Evolutionary conservation across 1,140 invertebrate species (phyloP).

Genomic region (Scylla paramamosain): DNA sequence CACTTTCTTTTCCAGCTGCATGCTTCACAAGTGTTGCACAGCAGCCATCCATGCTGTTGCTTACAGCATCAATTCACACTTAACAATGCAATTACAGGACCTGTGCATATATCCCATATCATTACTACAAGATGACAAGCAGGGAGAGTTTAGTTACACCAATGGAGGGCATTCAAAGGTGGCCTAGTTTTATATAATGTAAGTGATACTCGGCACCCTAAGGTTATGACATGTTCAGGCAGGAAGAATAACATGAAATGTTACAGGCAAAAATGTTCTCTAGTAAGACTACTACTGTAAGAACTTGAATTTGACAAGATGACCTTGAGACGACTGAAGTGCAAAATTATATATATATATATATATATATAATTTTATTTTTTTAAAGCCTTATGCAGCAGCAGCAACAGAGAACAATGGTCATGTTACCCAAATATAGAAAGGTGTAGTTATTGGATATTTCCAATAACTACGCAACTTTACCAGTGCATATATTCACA

Average conservation of each 20-base stretch:
- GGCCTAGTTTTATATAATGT: constrained; percentile 5
- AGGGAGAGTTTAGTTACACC: neutral
- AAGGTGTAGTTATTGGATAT: too few species aligned
- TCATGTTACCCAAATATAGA: too few species aligned
- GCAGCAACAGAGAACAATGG: too few species aligned
- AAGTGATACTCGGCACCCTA: neutral
- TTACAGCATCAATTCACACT: neutral
- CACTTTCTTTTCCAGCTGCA: neutral
- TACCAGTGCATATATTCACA: too few species aligned
- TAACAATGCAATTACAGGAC: neutral
- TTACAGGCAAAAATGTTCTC: too few species aligned
- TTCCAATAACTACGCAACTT: too few species aligned
- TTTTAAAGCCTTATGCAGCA: too few species aligned
- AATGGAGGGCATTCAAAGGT: neutral
- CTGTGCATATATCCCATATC: neutral
- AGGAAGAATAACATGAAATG: neutral
- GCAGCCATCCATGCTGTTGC: neutral
- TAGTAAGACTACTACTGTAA: too few species aligned
- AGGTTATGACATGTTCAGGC: neutral
- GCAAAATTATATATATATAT: too few species aligned
- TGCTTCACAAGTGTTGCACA: neutral
- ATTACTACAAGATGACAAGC: neutral
- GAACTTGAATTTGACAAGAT: too few species aligned
- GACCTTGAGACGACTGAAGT: too few species aligned
- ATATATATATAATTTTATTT: too few species aligned